phyloP scores from a whole-genome alignment of 2,888 invertebrate genomes.

The Fragum fragum region DNA sequence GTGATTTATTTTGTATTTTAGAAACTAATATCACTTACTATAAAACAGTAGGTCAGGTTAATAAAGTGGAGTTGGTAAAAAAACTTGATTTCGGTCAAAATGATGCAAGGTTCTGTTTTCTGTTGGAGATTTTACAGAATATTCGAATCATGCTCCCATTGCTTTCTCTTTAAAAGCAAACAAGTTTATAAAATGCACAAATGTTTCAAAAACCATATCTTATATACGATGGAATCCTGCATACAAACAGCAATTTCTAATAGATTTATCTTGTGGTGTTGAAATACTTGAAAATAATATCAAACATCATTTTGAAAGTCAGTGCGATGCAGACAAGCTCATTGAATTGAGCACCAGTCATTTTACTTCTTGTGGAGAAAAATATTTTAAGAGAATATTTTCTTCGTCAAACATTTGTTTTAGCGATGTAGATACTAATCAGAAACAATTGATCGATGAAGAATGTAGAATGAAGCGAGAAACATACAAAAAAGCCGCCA shows the following conservation, averaged over 20 bases:
- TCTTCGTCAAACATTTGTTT: background rate
- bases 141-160: conserved; percentile 25
- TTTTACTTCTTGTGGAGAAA: background rate
- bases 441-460: conserved; percentile 5
- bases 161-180: background rate
- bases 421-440: background rate
- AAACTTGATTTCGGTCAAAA: conserved; percentile 1
- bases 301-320: background rate
- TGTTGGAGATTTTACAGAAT: conserved; percentile 22
- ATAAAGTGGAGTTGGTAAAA: conserved; percentile 34
- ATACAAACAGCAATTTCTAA: too few species aligned
- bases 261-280: background rate
- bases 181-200: background rate
- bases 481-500: background rate
- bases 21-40: too few species aligned
- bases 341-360: background rate
- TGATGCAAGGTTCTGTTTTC: background rate
- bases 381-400: background rate
- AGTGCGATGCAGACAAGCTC: background rate
- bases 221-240: too few species aligned
- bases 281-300: background rate
- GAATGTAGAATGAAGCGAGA: conserved; percentile 5
- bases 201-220: background rate
- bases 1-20: too few species aligned
- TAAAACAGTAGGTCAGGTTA: too few species aligned